Conservation (phyloP, 2,888 invertebrate genomes). For the Calameuta idolon region DNA sequence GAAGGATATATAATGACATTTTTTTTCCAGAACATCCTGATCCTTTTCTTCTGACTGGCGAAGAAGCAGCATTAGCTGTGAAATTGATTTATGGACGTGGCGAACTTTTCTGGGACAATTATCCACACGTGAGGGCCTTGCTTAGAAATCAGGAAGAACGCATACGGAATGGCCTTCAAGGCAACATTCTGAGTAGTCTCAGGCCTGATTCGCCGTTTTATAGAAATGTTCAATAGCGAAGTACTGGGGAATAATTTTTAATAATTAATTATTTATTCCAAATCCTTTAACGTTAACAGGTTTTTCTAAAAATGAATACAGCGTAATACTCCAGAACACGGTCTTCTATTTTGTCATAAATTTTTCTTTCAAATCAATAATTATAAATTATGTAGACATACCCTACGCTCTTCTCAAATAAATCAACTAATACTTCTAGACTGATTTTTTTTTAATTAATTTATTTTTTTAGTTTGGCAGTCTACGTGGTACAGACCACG, state of each 20-base stretch:
- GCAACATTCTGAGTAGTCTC: slow-evolving; percentile 74
- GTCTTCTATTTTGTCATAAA: not conserved
- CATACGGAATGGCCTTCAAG: slow-evolving; percentile 71
- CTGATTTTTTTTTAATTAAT: not conserved
- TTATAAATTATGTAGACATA: not conserved
- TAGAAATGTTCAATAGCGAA: slow-evolving; percentile 49
- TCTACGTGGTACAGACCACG: not conserved
- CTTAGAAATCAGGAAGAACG: slow-evolving; percentile 74
- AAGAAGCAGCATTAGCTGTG: slow-evolving; percentile 71
- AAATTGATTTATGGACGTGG: slow-evolving; percentile 70
- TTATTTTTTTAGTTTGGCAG: not conserved
- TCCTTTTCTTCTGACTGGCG: slow-evolving; percentile 73
- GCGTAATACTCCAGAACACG: not conserved
- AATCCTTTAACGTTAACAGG: not conserved
- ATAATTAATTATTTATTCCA: not conserved
- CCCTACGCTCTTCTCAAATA: not conserved
- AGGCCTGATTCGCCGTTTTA: slow-evolving; percentile 73
- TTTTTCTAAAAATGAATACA: not conserved
- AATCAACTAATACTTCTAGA: not conserved
- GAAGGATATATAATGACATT: slow-evolving; percentile 5
- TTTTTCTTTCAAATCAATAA: not conserved
- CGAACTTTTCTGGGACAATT: slow-evolving; percentile 74
- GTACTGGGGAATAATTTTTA: not conserved
- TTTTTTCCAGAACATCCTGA: slow-evolving; percentile 66
- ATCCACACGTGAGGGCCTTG: slow-evolving; percentile 74